Base-by-base conservation (phyloP, 2,113 vertebrate species). In the Micromys minutus region DNA sequence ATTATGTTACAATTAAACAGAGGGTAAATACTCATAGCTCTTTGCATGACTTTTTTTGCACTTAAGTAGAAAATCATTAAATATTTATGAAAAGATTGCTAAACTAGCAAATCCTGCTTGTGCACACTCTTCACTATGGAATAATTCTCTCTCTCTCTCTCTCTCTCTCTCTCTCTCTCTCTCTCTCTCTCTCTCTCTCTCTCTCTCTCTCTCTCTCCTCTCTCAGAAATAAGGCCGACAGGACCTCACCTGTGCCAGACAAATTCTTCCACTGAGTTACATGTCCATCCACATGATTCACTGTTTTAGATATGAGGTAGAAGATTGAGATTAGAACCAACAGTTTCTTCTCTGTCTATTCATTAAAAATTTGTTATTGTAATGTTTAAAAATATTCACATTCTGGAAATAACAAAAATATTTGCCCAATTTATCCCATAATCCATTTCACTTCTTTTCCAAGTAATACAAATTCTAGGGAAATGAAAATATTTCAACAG, bases 331-430 rank as follows among this genome's bases (percentile, higher is more conserved):
- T 42, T 89, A 47, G 29, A 95, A 71, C 21, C 10, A 94, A 74
- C 81, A 72, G 31, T 85, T 7, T 22, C 45, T 59, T 31, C 21
- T 72, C 12, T 10, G 13, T 59, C 19, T 47, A 52, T 52, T 21
- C 3, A 31, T 17, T 67, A 50, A 77, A 84, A 76, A 87, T 67
- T 79, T 72, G 63, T 77, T 36, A 42, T 93, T 47, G 55, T 22
- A 80, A 57, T n/a, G 52, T 75, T 69, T 94, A 95, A 93, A 86
- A 92, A 79, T 67, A 86, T 6, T 87, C 91, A 13, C 45, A 19
- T 55, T 72, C 57, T 91, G 39, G 19, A 17, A 89, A 16, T 71
- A 34, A n/a, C 47, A 87, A 93, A 47, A 59, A 91, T 57, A 16
- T 87, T 87, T 59, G 72, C 9, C 34, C 45, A 65, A 79, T 91